phyloP scores from a whole-genome alignment of 2,797 vertebrate species.

The Mormyrus proboscirostris region DNA sequence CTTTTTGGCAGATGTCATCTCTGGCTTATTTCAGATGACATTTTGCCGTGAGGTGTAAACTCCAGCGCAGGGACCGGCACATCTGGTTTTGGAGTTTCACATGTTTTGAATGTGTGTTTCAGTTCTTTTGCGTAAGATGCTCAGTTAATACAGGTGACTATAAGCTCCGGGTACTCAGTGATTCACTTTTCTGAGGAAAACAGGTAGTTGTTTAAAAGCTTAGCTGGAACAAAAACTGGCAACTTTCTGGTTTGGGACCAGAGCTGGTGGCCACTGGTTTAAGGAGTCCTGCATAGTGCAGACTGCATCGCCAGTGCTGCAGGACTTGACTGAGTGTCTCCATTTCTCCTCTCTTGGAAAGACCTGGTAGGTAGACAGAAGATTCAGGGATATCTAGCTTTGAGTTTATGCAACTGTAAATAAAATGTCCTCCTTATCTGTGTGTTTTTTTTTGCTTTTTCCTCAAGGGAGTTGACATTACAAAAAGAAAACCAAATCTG shows the following conservation, averaged over 20 bases:
- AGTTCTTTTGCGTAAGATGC: background rate
- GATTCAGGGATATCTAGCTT: slow-evolving; percentile 63
- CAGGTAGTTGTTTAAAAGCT: background rate
- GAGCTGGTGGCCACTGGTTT: background rate
- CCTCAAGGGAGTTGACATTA: slow-evolving; percentile 25
- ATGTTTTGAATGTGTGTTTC: background rate
- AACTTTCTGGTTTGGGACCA: background rate
- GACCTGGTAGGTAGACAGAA: slow-evolving; percentile 42
- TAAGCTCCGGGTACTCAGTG: background rate
- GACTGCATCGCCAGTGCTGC: background rate
- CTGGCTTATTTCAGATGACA: background rate
- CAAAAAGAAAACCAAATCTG: slow-evolving; percentile 24
- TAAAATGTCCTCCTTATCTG: slow-evolving; percentile 37
- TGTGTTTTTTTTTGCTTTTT: slow-evolving; percentile 25
- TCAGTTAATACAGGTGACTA: background rate
- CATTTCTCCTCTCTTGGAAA: background rate
- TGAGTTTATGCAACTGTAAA: slow-evolving; percentile 63
- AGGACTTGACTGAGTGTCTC: background rate
- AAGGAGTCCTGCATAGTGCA: background rate
- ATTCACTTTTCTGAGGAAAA: background rate
- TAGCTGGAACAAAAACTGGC: background rate
- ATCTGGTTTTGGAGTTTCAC: background rate
- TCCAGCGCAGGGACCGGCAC: background rate
- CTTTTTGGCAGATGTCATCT: background rate
- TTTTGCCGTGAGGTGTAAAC: background rate